phyloP scores from a whole-genome alignment of 35 echinoderm and acorn worm genomes.

The Stichopus chloronotus region DNA sequence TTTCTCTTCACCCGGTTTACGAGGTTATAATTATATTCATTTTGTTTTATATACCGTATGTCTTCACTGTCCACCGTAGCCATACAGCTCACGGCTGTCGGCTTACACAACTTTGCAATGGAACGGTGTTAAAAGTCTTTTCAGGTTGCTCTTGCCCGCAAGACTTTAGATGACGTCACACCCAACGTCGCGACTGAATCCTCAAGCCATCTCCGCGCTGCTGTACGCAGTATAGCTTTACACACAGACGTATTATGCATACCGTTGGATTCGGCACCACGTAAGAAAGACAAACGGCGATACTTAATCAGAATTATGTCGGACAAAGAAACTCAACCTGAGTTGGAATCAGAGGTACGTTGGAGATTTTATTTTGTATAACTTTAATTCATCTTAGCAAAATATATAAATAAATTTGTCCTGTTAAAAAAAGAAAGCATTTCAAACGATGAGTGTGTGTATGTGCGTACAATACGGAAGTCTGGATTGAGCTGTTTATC shows the following conservation, averaged over 20 bases:
- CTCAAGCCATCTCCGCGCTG: not conserved
- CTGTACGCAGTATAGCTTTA: conserved; percentile 1
- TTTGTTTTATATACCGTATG: no score
- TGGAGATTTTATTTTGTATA: not conserved
- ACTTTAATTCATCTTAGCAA: not conserved
- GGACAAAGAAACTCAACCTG: conserved; percentile 12
- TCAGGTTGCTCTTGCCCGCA: no score
- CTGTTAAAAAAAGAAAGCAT: no score
- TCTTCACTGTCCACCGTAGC: no score
- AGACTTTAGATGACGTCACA: conserved; percentile 11
- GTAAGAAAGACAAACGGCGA: conserved; percentile 28
- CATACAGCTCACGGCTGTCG: no score
- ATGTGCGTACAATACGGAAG: no score
- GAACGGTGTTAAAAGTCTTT: no score
- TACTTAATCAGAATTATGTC: conserved; percentile 40
- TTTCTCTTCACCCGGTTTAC: not conserved
- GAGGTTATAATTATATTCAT: no score
- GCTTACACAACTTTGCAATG: no score
- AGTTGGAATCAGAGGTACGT: conserved; percentile 11
- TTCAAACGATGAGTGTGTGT: no score
- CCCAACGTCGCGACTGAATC: not conserved
- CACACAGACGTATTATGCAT: conserved; percentile 32
- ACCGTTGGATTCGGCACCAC: conserved; percentile 3
- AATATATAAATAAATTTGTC: no score
- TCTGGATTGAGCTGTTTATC: no score